phyloP scores from a whole-genome alignment of 2,888 invertebrate species.

The Drosophila buzzatii region DNA sequence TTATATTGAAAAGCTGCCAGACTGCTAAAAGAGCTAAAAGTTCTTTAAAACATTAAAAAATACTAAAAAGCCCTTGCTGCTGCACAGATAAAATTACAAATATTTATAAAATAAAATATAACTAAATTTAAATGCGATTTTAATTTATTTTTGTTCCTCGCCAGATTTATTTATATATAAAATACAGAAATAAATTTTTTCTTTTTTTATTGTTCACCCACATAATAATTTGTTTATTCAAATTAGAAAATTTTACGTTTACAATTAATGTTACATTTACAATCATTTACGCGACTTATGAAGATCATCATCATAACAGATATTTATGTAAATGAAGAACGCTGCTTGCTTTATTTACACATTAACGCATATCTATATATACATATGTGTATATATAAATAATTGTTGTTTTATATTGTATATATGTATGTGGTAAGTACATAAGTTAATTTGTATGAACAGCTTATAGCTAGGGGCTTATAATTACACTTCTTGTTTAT shows the following conservation, averaged over 20 bases:
- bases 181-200: not conserved
- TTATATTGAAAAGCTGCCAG: constrained; percentile 4
- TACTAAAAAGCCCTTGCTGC: not conserved
- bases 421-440: constrained; percentile 37
- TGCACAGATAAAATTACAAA: not conserved
- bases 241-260: constrained; percentile 78
- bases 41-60: not conserved
- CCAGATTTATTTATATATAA: not conserved
- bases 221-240: constrained; percentile 79
- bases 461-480: constrained; percentile 66
- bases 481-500: constrained; percentile 46
- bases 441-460: constrained; percentile 69
- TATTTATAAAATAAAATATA: not conserved
- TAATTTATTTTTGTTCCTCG: not conserved
- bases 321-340: constrained; percentile 62
- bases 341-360: constrained; percentile 47
- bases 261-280: constrained; percentile 75
- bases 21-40: not conserved
- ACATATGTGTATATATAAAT: not conserved
- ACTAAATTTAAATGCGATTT: not conserved
- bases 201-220: constrained; percentile 71
- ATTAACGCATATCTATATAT: constrained; percentile 34
- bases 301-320: constrained; percentile 65
- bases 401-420: constrained; percentile 27
- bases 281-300: constrained; percentile 70